These are phyloP conservation scores for Xenotilapia caudafasciata DNA, from an alignment of 2,113 vertebrate species.

Conservation along the genomic window DNA sequence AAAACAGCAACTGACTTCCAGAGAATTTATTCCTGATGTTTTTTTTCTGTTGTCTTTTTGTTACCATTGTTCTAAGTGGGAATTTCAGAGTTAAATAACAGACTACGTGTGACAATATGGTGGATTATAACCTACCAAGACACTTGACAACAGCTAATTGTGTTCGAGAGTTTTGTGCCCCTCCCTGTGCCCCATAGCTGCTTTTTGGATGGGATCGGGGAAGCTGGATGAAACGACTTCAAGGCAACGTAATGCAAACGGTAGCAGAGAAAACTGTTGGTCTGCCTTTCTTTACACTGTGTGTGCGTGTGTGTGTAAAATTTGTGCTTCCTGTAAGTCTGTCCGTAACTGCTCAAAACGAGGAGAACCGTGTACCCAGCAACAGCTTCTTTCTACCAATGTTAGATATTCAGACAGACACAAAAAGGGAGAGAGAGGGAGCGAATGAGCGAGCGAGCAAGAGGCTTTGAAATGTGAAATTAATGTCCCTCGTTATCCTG, in stretches of 20 bases:
- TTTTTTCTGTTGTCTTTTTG: constrained; percentile 61
- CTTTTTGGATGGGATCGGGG: not conserved
- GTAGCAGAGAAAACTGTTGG: constrained; percentile 14
- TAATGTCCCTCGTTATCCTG: constrained; percentile 51
- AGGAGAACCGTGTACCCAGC: constrained; percentile 6
- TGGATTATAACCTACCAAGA: constrained; percentile 53
- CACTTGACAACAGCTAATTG: constrained; percentile 19
- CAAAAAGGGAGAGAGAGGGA: not conserved
- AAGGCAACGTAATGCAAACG: not conserved
- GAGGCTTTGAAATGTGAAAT: constrained; percentile 59
- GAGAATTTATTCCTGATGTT: constrained; percentile 61
- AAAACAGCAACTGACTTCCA: constrained; percentile 50
- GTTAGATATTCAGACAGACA: constrained; percentile 31
- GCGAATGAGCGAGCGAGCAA: not conserved
- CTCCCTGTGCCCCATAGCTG: constrained; percentile 33
- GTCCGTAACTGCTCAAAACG: constrained; percentile 8
- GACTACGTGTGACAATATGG: constrained; percentile 54
- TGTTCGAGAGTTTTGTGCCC: constrained; percentile 51
- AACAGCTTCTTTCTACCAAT: constrained; percentile 8
- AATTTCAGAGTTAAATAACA: constrained; percentile 54
- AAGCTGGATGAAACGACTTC: not conserved
- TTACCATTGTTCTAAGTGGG: constrained; percentile 66
- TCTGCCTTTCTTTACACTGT: constrained; percentile 7
- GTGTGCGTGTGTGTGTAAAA: not conserved
- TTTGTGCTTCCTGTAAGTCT: constrained; percentile 18